Evolutionary conservation across 2,797 vertebrate species (phyloP), one percentile per base, ranked within the genome.

Genomic region (Fistularia commersonii): DNA sequence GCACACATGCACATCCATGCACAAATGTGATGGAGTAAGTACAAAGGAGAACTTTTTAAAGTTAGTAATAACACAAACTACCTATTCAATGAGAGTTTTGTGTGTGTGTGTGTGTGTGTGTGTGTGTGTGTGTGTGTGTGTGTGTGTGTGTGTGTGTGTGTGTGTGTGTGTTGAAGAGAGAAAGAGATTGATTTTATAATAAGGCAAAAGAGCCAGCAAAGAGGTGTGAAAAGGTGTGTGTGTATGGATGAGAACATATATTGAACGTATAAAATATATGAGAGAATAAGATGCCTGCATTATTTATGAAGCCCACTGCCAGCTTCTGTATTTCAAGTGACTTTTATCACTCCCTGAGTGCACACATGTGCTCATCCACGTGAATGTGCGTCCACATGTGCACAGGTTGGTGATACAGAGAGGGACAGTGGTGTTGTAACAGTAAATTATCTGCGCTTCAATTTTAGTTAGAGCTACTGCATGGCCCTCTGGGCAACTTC

Each of bases 281-380:
- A 77, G 65, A 65, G 64, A 23, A 23, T 58, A 50, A 70, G 48
- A 54, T 10, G 32, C 37, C 59, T 86, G 74, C 73, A 90, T 85
- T 85, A 88, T 88, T 89, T 75, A 87, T 85, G 70, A 73, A 74
- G 81, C 77, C 79, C 74, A 79, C 53, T 63, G 77, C 65, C 74
- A 75, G 67, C 63, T 62, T 70, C 51, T 69, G 63, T 70, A 81
- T 79, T 83, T 80, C 67, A 79, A 66, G 59, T 36, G 49, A 77
- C 72, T 78, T 76, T 81, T 79, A 81, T 74, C 58, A 59, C 46
- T 45, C 41, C 38, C 10, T 55, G 14, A 46, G 35, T 53, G 32
- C 36, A 41, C 54, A 45, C 35, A 48, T 44, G 57, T 51, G 54
- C 23, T 23, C 23, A 4, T 23, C 2, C 23, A 23, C 23, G 4